Evolutionary conservation across 1,140 invertebrate genomes (phyloP).

Genomic region (Helicoverpa zea): DNA sequence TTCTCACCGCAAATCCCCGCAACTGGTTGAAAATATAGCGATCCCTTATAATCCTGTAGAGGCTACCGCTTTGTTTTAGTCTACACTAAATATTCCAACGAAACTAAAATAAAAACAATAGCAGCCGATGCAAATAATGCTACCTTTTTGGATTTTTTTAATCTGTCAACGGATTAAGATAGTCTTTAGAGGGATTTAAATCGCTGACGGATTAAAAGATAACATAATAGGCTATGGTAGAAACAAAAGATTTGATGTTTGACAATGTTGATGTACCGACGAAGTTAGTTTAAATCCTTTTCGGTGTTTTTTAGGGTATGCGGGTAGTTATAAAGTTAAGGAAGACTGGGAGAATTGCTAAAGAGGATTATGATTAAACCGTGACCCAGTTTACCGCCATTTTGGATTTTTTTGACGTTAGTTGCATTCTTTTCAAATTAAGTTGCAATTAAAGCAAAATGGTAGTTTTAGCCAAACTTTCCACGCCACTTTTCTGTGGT

Average conservation of each 20-base stretch:
- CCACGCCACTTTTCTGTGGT: no score
- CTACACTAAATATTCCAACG: not conserved
- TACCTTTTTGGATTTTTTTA: not conserved
- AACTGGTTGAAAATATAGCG: not conserved
- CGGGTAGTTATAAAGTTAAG: constrained; percentile 29
- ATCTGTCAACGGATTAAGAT: not conserved
- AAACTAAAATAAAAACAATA: not conserved
- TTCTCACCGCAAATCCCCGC: not conserved
- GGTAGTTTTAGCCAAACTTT: no score
- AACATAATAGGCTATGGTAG: not conserved
- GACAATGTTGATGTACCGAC: constrained; percentile 18
- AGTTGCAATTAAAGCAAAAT: no score
- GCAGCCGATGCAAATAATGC: not conserved
- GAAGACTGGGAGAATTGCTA: not conserved
- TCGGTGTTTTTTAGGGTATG: constrained; percentile 5
- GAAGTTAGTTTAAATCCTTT: constrained; percentile 6
- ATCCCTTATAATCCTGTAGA: constrained; percentile 4
- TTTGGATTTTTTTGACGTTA: not conserved
- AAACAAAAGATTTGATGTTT: not conserved
- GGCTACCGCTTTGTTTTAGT: constrained; percentile 15
- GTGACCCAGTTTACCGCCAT: not conserved
- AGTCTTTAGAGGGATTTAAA: constrained; percentile 11
- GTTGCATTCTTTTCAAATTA: no score
- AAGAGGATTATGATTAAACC: not conserved
- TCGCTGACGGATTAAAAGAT: constrained; percentile 6